A percentile compares a stretch with the other conserved stretches of the same genome.
phyloP scores from a whole-genome alignment of 30 jellyfish, hydroid and myxozoan genomes.

The Phacellophora camtschatica region DNA sequence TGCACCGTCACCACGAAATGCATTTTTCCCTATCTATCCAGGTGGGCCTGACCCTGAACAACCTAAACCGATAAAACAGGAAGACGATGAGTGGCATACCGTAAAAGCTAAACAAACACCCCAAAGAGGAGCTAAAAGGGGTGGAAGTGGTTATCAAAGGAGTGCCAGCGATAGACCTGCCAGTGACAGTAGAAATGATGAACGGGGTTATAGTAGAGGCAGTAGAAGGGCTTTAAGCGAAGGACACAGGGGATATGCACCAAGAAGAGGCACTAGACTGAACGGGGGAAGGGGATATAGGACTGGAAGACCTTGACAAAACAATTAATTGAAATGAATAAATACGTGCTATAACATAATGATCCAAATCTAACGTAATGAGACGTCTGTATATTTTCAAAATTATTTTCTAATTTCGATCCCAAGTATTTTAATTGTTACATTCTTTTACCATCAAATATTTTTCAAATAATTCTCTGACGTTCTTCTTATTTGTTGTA shows the following conservation, averaged over 20 bases:
- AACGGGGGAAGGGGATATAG: not conserved
- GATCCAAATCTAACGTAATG: too few relatives aligned
- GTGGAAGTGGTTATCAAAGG: constrained; percentile 17
- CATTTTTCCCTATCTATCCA: too few relatives aligned
- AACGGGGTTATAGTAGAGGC: not conserved
- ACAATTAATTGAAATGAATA: too few relatives aligned
- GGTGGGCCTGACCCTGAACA: not conserved
- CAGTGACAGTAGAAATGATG: not conserved
- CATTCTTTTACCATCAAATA: too few relatives aligned
- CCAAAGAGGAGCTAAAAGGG: constrained; percentile 7
- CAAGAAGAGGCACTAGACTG: constrained; percentile 12
- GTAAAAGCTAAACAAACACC: constrained; percentile 7
- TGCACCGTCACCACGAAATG: not conserved
- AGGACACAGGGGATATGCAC: constrained; percentile 18
- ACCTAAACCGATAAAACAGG: not conserved
- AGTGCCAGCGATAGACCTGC: constrained; percentile 47
- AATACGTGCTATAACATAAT: too few relatives aligned
- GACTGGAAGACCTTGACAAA: not conserved
- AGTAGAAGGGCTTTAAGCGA: constrained; percentile 37
- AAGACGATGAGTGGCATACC: constrained; percentile 38
- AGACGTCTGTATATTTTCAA: too few relatives aligned
- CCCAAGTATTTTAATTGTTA: too few relatives aligned
- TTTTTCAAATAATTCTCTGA: too few relatives aligned
- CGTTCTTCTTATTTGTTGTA: too few relatives aligned
- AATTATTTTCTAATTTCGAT: too few relatives aligned